A percentile compares a stretch with the other conserved stretches of the same genome.
Evolutionary conservation across 2,888 invertebrate genomes (phyloP).

Genomic region (Pseudococcus viburni): DNA sequence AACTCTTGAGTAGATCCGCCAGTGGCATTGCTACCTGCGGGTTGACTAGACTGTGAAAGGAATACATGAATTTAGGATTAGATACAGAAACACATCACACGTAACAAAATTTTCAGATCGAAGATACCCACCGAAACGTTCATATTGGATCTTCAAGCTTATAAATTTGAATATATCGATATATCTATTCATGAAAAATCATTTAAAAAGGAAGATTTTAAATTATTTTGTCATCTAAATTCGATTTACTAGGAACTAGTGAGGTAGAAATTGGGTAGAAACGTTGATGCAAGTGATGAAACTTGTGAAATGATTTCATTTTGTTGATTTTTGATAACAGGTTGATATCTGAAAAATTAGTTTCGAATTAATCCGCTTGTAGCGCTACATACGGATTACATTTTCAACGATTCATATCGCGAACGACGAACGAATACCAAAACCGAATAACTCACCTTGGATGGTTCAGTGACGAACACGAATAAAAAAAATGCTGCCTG

Average conservation of each 20-base stretch:
- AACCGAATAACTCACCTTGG: background rate
- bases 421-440: background rate
- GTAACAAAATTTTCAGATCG: background rate
- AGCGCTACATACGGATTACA: background rate
- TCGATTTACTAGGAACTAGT: too few relatives aligned
- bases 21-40: background rate
- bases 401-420: background rate
- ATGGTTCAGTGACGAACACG: background rate
- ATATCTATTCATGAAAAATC: background rate
- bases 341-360: background rate
- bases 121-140: constrained; percentile 23
- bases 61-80: too few relatives aligned
- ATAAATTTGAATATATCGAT: background rate
- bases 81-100: too few relatives aligned
- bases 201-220: too few relatives aligned
- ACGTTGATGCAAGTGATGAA: too few relatives aligned
- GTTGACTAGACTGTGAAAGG: constrained; percentile 31
- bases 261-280: too few relatives aligned
- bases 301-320: too few relatives aligned
- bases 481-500: constrained; percentile 49
- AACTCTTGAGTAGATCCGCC: constrained; percentile 56
- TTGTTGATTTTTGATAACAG: background rate
- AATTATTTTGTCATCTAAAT: too few relatives aligned
- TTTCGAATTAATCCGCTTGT: background rate
- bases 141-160: background rate